Percentiles rank a stretch among this genome's conserved stretches.
Evolutionary conservation across 2,113 vertebrate genomes (phyloP).

Genomic region (Toxotes jaculatrix): DNA sequence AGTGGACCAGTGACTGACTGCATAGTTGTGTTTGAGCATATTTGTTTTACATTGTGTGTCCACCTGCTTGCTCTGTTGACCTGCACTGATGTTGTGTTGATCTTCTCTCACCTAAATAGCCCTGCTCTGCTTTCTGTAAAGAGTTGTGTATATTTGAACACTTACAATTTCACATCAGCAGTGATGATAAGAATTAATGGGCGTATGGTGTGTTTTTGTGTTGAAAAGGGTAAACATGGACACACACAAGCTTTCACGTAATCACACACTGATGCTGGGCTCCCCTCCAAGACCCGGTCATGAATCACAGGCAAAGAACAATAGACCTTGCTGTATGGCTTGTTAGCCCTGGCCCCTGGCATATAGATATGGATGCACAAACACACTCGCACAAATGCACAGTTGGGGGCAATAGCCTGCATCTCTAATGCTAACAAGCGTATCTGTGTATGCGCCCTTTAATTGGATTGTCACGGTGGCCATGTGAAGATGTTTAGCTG

Average conservation of each 20-base stretch:
- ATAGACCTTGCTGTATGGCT: conserved; percentile 44
- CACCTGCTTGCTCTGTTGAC: conserved; percentile 25
- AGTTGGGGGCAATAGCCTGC: not conserved
- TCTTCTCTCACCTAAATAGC: conserved; percentile 11
- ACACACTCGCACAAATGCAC: conserved; percentile 16
- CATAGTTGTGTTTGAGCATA: not conserved
- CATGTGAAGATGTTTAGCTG: conserved; percentile 56
- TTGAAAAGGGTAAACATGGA: conserved; percentile 12
- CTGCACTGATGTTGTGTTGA: not conserved
- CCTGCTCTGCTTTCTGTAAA: not conserved
- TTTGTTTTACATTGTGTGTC: conserved; percentile 27
- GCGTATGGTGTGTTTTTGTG: conserved; percentile 27
- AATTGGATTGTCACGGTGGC: conserved; percentile 70
- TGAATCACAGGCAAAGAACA: conserved; percentile 58
- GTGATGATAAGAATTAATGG: conserved; percentile 34
- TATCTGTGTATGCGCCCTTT: conserved; percentile 48
- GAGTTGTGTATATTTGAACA: conserved; percentile 30
- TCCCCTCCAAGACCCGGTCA: conserved; percentile 38
- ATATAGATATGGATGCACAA: conserved; percentile 47
- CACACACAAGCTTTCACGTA: conserved; percentile 32
- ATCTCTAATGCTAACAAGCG: conserved; percentile 4
- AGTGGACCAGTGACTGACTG: not conserved
- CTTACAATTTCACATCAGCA: conserved; percentile 10
- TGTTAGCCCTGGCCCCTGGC: conserved; percentile 47
- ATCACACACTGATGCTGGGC: conserved; percentile 36